Base-by-base conservation (phyloP, 2,113 vertebrate species). In the Bubo scandiacus region DNA sequence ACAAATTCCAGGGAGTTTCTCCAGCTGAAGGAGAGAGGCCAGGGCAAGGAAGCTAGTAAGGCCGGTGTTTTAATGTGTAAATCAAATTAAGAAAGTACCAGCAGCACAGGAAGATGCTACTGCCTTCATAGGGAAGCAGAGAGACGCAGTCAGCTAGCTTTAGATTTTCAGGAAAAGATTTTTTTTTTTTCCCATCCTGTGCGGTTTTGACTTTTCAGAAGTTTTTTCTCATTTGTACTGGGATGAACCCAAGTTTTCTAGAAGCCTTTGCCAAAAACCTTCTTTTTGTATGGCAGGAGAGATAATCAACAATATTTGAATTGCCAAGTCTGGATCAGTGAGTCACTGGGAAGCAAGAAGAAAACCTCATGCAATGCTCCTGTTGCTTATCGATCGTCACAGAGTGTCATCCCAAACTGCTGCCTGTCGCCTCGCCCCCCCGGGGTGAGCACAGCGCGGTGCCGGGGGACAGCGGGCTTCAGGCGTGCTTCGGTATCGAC, bases 261-360 rank as follows among this genome's bases (percentile, higher is more conserved):
- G 67, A 55, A 26, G 16, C 10, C 72, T 30, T 51, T 86, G 92
- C 92, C 92, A 94, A 82, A 88, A 52, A 2, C 57, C 70, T 62
- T 57, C 68, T 36, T 40, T 38, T 42, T 73, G 71, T 47, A 11
- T 62, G 72, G 68, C 86, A 84, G 83, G 90, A 84, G 74, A 36
- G 89, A 61, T 43, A 61, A 94, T 90, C 81, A 62, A 42, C 72
- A 21, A 9, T 21, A 17, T 51, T 42, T 13, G 47, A 62, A n/a
- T 47, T 90, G 92, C 82, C 90, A 94, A 90, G 68, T 27, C 52
- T 47, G 8, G 68, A 45, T 55, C 82, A 6, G 82, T 57, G 86
- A 92, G 63, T 84, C 95, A 77, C 90, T 80, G 90, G 82, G 79
- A 85, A 81, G 82, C 68, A n/a, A 86, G 89, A 22, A 73, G 81